Conservation (phyloP, 1,140 invertebrate genomes). For the Lethocerus indicus region DNA sequence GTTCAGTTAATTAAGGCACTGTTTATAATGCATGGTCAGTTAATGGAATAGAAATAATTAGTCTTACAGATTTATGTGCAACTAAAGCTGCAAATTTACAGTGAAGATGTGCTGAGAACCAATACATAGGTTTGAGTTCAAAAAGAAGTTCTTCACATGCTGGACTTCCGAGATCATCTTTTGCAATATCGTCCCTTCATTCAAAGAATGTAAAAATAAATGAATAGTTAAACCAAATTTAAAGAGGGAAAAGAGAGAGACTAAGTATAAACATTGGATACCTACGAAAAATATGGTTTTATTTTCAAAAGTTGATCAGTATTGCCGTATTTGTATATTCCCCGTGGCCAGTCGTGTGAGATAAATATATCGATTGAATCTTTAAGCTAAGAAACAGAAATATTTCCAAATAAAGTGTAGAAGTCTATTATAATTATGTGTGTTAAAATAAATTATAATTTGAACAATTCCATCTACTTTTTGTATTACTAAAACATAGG, state of each 20-base stretch:
- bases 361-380: constrained; percentile 73
- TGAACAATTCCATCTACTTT: not conserved
- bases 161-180: constrained; percentile 64
- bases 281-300: constrained; percentile 73
- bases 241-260: not conserved
- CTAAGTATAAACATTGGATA: constrained; percentile 13
- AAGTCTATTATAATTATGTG: too few relatives aligned
- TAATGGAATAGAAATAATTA: constrained; percentile 1
- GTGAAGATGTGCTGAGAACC: constrained; percentile 97
- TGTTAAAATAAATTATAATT: not conserved
- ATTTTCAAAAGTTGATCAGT: constrained; percentile 47
- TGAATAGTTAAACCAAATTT: not conserved
- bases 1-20: not conserved
- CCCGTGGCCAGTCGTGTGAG: constrained; percentile 93
- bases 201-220: constrained; percentile 3
- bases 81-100: constrained; percentile 86
- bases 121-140: constrained; percentile 67
- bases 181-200: constrained; percentile 62
- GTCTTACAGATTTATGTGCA: constrained; percentile 35
- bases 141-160: constrained; percentile 65
- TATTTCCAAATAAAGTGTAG: not conserved
- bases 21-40: not conserved
- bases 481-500: not conserved
- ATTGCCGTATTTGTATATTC: constrained; percentile 77
- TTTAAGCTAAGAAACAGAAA: constrained; percentile 36